Evolutionary conservation across 2,797 vertebrate genomes (phyloP).

Genomic region (Scolopax bukidnonensis): DNA sequence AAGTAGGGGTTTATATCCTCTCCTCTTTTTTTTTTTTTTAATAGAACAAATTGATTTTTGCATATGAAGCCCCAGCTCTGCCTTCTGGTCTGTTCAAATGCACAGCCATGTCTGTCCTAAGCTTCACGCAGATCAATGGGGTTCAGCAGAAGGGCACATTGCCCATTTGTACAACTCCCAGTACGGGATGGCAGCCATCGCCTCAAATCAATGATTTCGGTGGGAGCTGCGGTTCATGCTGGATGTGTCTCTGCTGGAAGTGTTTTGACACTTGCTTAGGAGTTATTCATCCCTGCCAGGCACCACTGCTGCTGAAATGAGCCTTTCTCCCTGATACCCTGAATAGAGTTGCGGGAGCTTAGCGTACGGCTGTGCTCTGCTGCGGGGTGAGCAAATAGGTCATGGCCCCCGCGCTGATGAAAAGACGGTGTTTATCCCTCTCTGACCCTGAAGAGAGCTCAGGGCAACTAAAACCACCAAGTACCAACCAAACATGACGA

Average conservation of each 20-base stretch:
- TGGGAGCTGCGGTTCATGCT: not conserved
- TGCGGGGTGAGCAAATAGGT: not conserved
- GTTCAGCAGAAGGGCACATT: not conserved
- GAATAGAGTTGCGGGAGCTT: not conserved
- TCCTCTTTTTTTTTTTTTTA: not conserved
- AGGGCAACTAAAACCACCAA: not conserved
- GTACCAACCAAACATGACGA: not conserved
- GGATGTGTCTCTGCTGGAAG: not conserved
- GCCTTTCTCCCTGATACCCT: not conserved
- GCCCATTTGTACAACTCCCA: not conserved
- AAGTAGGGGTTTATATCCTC: not conserved
- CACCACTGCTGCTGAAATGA: not conserved
- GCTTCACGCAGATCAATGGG: not conserved
- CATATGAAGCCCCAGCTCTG: not conserved
- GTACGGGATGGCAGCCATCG: not conserved
- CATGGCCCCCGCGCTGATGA: accelerated
- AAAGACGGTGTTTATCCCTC: not conserved
- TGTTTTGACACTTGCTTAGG: not conserved
- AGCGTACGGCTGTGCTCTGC: not conserved
- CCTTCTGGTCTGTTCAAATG: not conserved
- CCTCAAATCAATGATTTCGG: not conserved
- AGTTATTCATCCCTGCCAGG: not conserved
- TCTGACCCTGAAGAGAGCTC: not conserved
- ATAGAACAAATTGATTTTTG: not conserved
- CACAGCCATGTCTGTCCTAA: not conserved